Evolutionary conservation across 1,140 invertebrate species (phyloP).

Genomic region (Saccostrea cuccullata): DNA sequence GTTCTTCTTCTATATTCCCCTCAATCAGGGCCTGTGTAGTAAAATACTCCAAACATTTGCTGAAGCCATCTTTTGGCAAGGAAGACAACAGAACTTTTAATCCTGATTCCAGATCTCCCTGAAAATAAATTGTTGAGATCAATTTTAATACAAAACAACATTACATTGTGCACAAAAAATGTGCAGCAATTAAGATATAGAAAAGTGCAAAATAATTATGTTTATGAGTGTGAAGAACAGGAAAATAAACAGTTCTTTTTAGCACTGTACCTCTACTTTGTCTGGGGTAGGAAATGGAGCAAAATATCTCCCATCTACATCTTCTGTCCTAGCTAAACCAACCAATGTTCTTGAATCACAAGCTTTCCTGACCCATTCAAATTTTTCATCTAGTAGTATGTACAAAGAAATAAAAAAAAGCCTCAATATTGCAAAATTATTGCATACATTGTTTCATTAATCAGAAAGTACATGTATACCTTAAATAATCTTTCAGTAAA

Average conservation of each 20-base stretch:
- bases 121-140: not conserved
- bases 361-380: not conserved
- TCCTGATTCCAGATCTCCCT: slow-evolving; percentile 36
- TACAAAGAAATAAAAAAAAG: too few species aligned
- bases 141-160: not conserved
- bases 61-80: slow-evolving; percentile 50
- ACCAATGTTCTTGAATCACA: slow-evolving; percentile 30
- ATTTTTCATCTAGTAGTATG: slow-evolving; percentile 13
- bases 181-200: not conserved
- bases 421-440: not conserved
- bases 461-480: too few species aligned
- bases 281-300: not conserved
- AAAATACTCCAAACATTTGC: slow-evolving; percentile 56
- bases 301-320: slow-evolving; percentile 23
- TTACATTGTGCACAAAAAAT: too few species aligned
- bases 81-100: slow-evolving; percentile 52
- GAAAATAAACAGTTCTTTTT: not conserved
- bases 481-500: too few species aligned
- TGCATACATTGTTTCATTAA: too few species aligned
- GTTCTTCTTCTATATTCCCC: slow-evolving; percentile 52
- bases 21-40: slow-evolving; percentile 55
- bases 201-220: not conserved
- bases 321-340: slow-evolving; percentile 17
- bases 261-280: not conserved
- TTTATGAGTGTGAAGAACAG: not conserved